Base-by-base conservation (phyloP, 2,113 vertebrate genomes). In the Elanoides forficatus region DNA sequence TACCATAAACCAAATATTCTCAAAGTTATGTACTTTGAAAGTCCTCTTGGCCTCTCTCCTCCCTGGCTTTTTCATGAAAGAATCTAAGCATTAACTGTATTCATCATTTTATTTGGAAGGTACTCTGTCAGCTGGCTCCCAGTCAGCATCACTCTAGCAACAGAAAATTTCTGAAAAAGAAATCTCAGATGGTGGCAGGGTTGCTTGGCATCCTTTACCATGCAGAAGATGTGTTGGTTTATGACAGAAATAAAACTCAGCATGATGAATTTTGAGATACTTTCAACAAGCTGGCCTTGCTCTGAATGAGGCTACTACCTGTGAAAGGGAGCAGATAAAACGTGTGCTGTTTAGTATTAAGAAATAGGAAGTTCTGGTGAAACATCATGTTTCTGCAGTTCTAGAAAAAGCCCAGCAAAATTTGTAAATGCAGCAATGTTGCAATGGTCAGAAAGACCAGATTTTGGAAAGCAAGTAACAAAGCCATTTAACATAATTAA, bases 71-170 rank as follows among this genome's bases (percentile, higher is more conserved):
- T 87, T 59, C 56, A 60, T 82, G 83, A 73, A 94, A 86, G 79
- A 86, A 83, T 80, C 58, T 66, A 38, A 86, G 53, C 74, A 95
- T 95, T 93, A 80, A 47, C 90, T 76, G 71, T 58, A 85, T 94
- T 94, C 85, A 92, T 90, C 85, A 52, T 68, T 85, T 48, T 80
- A 82, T 92, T 93, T 94, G 95, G 93, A 94, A 96, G 87, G 67
- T 62, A 76, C 85, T 93, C 36, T 92, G 94, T 94, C 90, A 96
- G 93, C 92, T 96, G 96, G 92, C 92, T 92, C 63, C 59, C 81
- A 90, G 62, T 95, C 96, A 96, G 81, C 79, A 94, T 90, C 93
- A 92, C 93, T 96, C 90, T 93, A 95, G 95, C 90, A 96, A 90
- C 87, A 93, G 84, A 90, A 86, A 68, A 93, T 70, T 58, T 94